Evolutionary conservation across 2,797 vertebrate genomes (phyloP), one percentile per base, ranked within the genome.

Genomic region (Rachycentron canadum): DNA sequence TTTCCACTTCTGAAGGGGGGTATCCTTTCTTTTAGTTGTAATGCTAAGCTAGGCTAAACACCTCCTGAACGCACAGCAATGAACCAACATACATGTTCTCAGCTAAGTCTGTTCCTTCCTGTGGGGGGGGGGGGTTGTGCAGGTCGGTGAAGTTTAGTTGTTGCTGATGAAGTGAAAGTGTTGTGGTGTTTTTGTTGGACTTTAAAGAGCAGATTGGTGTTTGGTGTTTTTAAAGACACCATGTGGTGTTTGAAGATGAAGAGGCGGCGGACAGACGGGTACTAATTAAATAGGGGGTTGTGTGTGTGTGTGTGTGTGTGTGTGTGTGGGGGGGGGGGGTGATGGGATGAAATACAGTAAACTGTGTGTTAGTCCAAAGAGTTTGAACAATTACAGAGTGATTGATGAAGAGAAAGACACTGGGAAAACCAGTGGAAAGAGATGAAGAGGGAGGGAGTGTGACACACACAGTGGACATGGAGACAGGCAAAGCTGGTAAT

Each of bases 181-280:
- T 43, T 45, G 19, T 23, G 13, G 12, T 41, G 69, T 73, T 60
- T 68, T 19, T 43, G 32, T 32, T 50, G 32, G 66, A 73, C 73
- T 82, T 83, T 73, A 59, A 73, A 72, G 74, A 85, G 80, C 76
- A 85, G 85, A 79, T 80, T 82, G 85, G 79, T 76, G 73, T 81
- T 74, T 60, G 61, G 57, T 69, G 66, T 72, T 26, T 73, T 74
- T 69, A 69, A 75, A 88, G 76, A 62, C 61, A n/a, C 57, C 84
- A 84, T 87, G 86, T 87, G 88, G 65, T 45, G 85, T 86, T 79
- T 85, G 85, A 89, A 87, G 88, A 88, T 90, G 83, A 88, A 82
- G 75, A 70, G 59, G 32, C 65, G 16, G 52, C 13, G 38, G 85
- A 84, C 88, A 88, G 88, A 88, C 47, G 75, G 87, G 67, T 60